Base-by-base conservation (phyloP, 2,113 vertebrate genomes). In the Chitala chitala region DNA sequence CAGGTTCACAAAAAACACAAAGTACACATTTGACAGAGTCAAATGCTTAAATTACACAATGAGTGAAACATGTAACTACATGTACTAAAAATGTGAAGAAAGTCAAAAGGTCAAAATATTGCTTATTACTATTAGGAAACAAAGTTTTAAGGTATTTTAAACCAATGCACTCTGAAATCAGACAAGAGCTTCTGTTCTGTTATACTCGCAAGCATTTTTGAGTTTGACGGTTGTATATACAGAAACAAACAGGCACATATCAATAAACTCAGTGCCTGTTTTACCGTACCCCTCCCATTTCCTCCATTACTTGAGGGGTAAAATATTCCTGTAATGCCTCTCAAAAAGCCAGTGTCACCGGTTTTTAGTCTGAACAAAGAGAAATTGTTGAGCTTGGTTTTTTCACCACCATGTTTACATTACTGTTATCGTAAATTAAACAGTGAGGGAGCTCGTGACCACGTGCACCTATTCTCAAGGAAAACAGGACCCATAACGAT, bases 281-380 rank as follows among this genome's bases (percentile, higher is more conserved):
- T 48, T 22, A n/a, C 26, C 26, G 26, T 22, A 26, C 40, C 33
- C 36, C 51, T 48, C 29, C 36, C 33, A 36, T 48, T 8, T 12
- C 69, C 73, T 73, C 44, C 29, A 12, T 33, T 71, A 15, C 50
- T 31, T 66, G 20, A 44, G 22, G 24, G 53, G 17, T 20, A 24
- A 22, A 59, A 42, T 40, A 69, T 69, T 51, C 70, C 9, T 26
- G 66, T 20, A n/a, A 20, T 26, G 20, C 46, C 59, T 48, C 6
- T 48, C 59, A 48, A 75, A 61, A 61, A 13, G 36, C 51, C 64
- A 54, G 71, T 53, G 46, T 42, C 53, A 50, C 54, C 78, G 55
- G 75, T 73, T 75, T 70, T 55, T 13, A 24, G 2, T 31, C 20
- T 64, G 72, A 54, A 71, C 71, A 79, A 76, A 78, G 78, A 81